Evolutionary conservation across 2,888 invertebrate genomes (phyloP), one percentile per base, ranked within the genome.

Genomic region (Nymphalis c-album): DNA sequence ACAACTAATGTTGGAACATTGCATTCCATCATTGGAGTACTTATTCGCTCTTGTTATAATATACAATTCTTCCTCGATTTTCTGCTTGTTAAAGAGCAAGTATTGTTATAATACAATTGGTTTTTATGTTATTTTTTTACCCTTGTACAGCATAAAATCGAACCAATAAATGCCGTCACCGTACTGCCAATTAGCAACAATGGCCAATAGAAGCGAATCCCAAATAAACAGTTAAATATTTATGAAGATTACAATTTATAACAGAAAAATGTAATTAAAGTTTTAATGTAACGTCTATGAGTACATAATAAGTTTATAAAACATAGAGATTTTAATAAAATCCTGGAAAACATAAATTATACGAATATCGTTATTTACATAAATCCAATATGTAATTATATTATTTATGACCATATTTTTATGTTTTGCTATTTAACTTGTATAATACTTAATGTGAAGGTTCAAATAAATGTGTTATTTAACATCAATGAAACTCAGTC

Each of bases 151-250:
- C 77, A 78, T 77, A 76, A 77, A 80, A 81, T 81, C 82, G 81
- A 82, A 84, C 83, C 82, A 78, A 77, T 75, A 46, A 63, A 64
- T 63, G 74, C 71, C 67, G 74, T 77, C 83, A 85, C 84, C 81
- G 81, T 79, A 84, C 81, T 79, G 87, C 85, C 88, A 88, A 89
- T 89, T 85, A 89, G 86, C 83, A 83, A 82, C 87, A 85, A 90
- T 90, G 88, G 86, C 90, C 89, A 88, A 64, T 57, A 66, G 47
- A 65, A 68, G 45, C 68, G 47, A 64, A 50, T 58, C 61, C 58
- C 55, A 62, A 65, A 47, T 51, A 61, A 64, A 64, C 20, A 64
- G 10, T 22, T 16, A 40, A n/a, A 40, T 45, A 60, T 60, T 31
- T 35, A 47, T 26, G 51, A 46, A 31, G 1, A 46, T 64, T 22